Evolutionary conservation across 2,888 invertebrate species (phyloP).

Genomic region (Parnassius apollo): DNA sequence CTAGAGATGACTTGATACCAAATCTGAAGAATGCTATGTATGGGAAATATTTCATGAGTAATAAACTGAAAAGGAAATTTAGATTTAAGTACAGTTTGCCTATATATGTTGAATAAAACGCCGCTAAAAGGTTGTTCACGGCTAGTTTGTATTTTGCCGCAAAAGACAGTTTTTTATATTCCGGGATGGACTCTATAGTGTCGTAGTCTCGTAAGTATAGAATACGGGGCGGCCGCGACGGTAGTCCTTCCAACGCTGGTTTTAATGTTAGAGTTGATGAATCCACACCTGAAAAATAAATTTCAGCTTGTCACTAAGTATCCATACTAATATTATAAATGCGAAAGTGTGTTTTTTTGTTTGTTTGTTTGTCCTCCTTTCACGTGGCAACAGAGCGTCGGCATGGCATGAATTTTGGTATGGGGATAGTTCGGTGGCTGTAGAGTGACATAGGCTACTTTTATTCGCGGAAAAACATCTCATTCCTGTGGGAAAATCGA

Average conservation of each 20-base stretch:
- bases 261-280: slow-evolving; percentile 44
- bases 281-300: slow-evolving; percentile 53
- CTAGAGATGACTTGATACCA: slow-evolving; percentile 82
- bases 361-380: no score
- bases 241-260: slow-evolving; percentile 50
- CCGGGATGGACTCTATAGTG: slow-evolving; percentile 59
- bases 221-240: slow-evolving; percentile 42
- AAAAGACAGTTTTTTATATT: slow-evolving; percentile 61
- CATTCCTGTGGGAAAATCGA: no score
- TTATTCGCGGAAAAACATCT: no score
- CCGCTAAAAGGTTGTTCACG: slow-evolving; percentile 37
- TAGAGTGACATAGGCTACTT: no score
- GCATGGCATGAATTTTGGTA: no score
- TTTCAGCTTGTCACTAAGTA: background rate
- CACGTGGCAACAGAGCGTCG: no score
- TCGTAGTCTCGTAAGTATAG: slow-evolving; percentile 67
- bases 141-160: slow-evolving; percentile 53
- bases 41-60: slow-evolving; percentile 85
- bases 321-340: no score
- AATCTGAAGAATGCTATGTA: slow-evolving; percentile 85
- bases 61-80: slow-evolving; percentile 79
- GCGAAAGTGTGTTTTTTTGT: no score
- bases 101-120: slow-evolving; percentile 65
- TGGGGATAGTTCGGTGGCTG: no score
- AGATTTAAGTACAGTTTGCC: slow-evolving; percentile 83